phyloP scores from a whole-genome alignment of 2,888 invertebrate genomes.

The Caenorhabditis japonica region DNA sequence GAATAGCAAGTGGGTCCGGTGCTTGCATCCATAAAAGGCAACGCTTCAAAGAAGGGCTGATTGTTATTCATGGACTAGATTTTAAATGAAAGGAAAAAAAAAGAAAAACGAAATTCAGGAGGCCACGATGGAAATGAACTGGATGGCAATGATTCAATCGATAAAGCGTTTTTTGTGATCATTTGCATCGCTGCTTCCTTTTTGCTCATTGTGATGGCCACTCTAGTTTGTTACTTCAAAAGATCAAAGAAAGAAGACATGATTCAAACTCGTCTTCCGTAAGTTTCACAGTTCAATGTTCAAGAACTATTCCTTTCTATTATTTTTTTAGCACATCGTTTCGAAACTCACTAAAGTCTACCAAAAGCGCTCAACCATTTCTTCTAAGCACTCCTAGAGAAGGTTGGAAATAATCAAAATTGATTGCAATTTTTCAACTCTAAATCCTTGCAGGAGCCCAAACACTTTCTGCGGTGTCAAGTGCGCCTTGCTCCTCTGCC shows the following conservation, averaged over 20 bases:
- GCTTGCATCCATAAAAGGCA: not conserved
- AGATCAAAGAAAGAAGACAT: constrained; percentile 57
- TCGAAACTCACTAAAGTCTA: constrained; percentile 54
- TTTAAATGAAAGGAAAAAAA: not conserved
- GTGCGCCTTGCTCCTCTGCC: constrained; percentile 53
- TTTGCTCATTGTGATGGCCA: constrained; percentile 55
- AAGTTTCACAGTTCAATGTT: constrained; percentile 10
- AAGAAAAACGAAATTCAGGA: constrained; percentile 25
- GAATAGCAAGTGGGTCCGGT: constrained; percentile 16
- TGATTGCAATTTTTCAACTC: constrained; percentile 6
- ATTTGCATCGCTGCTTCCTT: constrained; percentile 58
- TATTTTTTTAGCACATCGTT: constrained; percentile 60
- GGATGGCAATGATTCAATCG: constrained; percentile 44
- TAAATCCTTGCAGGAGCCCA: constrained; percentile 30
- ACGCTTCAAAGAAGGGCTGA: constrained; percentile 12
- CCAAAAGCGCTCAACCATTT: constrained; percentile 60
- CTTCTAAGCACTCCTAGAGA: constrained; percentile 50
- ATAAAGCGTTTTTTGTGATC: constrained; percentile 52
- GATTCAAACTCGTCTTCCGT: constrained; percentile 48
- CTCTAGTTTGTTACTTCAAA: constrained; percentile 63
- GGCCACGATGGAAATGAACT: constrained; percentile 36
- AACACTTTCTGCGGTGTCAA: constrained; percentile 43
- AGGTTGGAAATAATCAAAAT: constrained; percentile 21
- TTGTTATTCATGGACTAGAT: constrained; percentile 6
- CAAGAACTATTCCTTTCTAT: not conserved